These are phyloP conservation scores for Harpalus rubripes DNA, from an alignment of 2,888 invertebrate species.

Conservation along the genomic window DNA sequence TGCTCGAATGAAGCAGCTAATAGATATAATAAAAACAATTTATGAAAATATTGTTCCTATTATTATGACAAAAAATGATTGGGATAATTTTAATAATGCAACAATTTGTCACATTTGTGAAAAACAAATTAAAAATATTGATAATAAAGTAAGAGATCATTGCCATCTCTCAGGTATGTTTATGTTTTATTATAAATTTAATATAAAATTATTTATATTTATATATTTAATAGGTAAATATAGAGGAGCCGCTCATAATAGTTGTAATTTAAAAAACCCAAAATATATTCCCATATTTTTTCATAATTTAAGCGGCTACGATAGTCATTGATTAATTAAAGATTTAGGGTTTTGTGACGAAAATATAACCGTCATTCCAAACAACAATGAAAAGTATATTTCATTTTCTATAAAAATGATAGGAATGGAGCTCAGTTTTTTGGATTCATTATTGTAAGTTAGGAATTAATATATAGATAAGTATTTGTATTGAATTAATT, in stretches of 20 bases:
- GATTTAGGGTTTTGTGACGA: slow-evolving; percentile 68
- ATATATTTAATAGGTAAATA: slow-evolving; percentile 63
- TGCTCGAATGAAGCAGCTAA: slow-evolving; percentile 61
- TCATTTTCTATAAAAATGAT: slow-evolving; percentile 70
- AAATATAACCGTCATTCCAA: slow-evolving; percentile 71
- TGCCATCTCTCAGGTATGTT: slow-evolving; percentile 71
- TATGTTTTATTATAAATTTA: not conserved
- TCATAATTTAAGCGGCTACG: slow-evolving; percentile 72
- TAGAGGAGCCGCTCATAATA: slow-evolving; percentile 70
- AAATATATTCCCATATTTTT: slow-evolving; percentile 72
- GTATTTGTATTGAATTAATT: not conserved
- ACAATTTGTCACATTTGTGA: slow-evolving; percentile 70
- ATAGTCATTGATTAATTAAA: slow-evolving; percentile 72
- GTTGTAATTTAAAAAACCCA: slow-evolving; percentile 72
- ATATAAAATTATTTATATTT: not conserved
- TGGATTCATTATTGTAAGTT: slow-evolving; percentile 66
- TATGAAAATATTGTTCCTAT: not conserved
- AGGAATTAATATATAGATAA: not conserved
- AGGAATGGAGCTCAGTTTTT: slow-evolving; percentile 67
- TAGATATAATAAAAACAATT: not conserved
- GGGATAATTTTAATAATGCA: slow-evolving; percentile 15
- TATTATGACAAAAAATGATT: not conserved
- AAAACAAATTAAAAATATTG: slow-evolving; percentile 57
- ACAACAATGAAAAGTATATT: slow-evolving; percentile 73
- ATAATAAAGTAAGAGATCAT: slow-evolving; percentile 71